Base-by-base conservation (phyloP, 2,888 invertebrate genomes). In the Perizoma flavofasciatum region DNA sequence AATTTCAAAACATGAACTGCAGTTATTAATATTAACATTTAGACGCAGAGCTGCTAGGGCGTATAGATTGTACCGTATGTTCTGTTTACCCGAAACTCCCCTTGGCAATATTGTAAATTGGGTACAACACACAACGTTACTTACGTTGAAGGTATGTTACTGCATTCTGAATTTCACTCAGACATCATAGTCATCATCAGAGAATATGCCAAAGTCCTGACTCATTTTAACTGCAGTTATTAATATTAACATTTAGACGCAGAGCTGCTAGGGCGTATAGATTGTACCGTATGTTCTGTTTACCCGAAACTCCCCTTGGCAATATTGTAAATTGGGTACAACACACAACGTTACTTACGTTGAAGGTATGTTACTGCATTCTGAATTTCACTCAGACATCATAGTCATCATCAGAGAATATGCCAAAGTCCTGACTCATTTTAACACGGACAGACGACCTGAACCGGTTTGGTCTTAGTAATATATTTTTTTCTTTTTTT, bases 241-340 rank as follows among this genome's bases (percentile, higher is more conserved):
- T n/a, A n/a, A n/a, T 58, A 49, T 58, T 58, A 46, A 55, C 40
- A 7, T 57, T 9, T 45, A 49, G 37, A 37, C 37, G 7, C 6
- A 5, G 37, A 5, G 37, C 37, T 7, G 37, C 6, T 3, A 37
- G 37, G 7, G 7, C 37, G 37, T 37, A 37, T 37, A 37, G 37
- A n/a, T n/a, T n/a, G n/a, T n/a, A n/a, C n/a, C n/a, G 43, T 59
- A 39, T 59, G 59, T 60, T 53, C 37, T 65, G 54, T 63, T 63
- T 56, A 57, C 56, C 44, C 51, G 52, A 33, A 7, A n/a, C n/a
- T 49, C 45, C 59, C 46, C 49, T 40, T 22, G 51, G 59, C 51
- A 53, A 63, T 61, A 60, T 54, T 57, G 52, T 58, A 49, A 54
- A 55, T 9, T 40, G 37, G n/a, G n/a, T 35, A 35, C 35, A 35